Evolutionary conservation across 2,113 vertebrate genomes (phyloP).

Genomic region (Paedocypris sp.): DNA sequence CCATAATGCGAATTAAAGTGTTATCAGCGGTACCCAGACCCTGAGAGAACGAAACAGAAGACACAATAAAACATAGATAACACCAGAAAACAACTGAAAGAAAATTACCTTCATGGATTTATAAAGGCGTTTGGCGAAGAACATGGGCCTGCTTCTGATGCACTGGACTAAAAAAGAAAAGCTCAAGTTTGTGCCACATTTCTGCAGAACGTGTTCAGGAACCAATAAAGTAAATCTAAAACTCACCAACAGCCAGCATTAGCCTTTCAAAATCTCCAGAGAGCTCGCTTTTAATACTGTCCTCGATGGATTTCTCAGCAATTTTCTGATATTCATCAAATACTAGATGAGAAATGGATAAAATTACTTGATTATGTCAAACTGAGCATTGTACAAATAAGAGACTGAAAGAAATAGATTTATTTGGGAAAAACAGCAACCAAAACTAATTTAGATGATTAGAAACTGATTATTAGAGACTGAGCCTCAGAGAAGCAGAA

Average conservation of each 20-base stretch:
- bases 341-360: conserved; percentile 52
- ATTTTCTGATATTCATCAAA: conserved; percentile 87
- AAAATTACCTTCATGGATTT: conserved; percentile 87
- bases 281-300: conserved; percentile 84
- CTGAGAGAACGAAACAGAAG: conserved; percentile 49
- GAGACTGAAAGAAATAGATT: background rate
- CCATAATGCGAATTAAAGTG: conserved; percentile 93
- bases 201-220: background rate
- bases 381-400: background rate
- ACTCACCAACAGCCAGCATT: conserved; percentile 88
- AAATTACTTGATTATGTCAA: background rate
- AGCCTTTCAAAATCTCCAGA: conserved; percentile 92
- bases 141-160: conserved; percentile 75
- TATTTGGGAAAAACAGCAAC: too few relatives aligned
- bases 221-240: background rate
- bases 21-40: conserved; percentile 88
- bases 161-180: conserved; percentile 71
- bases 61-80: background rate
- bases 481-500: too few relatives aligned
- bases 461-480: too few relatives aligned
- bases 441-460: too few relatives aligned
- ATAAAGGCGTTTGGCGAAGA: conserved; percentile 83
- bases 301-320: conserved; percentile 76
- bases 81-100: background rate
- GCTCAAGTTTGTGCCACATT: background rate